These are phyloP conservation scores for Phrynosoma platyrhinos DNA, from an alignment of 2,113 vertebrate genomes.

Conservation along the genomic window DNA sequence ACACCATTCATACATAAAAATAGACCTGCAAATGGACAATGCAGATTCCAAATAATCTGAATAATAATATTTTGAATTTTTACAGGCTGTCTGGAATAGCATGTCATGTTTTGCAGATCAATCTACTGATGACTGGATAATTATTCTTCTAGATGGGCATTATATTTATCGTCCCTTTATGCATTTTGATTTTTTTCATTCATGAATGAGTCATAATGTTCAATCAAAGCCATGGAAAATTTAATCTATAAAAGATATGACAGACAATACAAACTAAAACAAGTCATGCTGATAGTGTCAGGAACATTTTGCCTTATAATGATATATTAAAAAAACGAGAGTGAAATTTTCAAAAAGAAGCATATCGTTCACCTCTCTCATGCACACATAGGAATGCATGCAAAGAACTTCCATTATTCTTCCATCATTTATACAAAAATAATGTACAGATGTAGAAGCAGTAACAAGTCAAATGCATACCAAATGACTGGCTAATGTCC, in stretches of 20 bases:
- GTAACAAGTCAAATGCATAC: neutral
- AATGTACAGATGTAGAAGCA: neutral
- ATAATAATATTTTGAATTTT: conserved; percentile 63
- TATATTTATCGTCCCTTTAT: neutral
- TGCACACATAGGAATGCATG: neutral
- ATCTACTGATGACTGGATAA: conserved; percentile 36
- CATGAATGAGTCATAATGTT: neutral
- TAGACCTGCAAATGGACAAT: conserved; percentile 64
- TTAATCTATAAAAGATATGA: conserved; percentile 9
- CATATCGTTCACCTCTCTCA: neutral
- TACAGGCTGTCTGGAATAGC: neutral
- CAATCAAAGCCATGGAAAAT: conserved; percentile 1
- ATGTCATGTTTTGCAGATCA: conserved; percentile 25
- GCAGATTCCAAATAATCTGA: conserved; percentile 60
- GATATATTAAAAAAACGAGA: conserved; percentile 2
- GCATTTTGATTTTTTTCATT: conserved; percentile 2
- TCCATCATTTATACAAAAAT: conserved; percentile 13
- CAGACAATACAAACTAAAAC: conserved; percentile 18
- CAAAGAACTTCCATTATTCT: neutral
- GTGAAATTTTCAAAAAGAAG: neutral
- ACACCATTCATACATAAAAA: conserved; percentile 65
- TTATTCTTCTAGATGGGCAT: conserved; percentile 11
- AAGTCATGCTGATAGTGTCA: neutral
- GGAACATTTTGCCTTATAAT: neutral
- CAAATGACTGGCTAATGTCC: neutral